A percentile compares a stretch with the other conserved stretches of the same genome.
These are phyloP conservation scores for Merluccius polli DNA, from an alignment of 2,797 vertebrate genomes.

Conservation along the genomic window DNA sequence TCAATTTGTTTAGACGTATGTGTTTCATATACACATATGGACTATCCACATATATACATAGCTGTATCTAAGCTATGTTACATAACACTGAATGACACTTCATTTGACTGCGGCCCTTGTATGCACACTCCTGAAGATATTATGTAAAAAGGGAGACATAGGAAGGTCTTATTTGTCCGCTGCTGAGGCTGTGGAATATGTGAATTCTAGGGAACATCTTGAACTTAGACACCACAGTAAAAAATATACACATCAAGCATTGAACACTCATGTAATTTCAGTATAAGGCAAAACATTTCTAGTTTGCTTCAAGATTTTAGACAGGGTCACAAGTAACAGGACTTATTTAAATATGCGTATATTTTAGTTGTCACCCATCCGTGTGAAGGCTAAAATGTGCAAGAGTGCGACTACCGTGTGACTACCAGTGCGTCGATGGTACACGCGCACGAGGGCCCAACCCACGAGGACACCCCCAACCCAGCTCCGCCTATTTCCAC, in stretches of 20 bases:
- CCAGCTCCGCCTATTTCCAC: too few species aligned
- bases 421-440: too few species aligned
- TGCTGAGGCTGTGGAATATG: constrained; percentile 7
- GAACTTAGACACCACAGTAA: constrained; percentile 4
- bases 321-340: neutral
- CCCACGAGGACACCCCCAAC: too few species aligned
- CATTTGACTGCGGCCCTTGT: constrained; percentile 10
- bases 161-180: neutral
- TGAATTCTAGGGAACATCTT: neutral
- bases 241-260: constrained; percentile 3
- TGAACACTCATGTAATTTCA: neutral
- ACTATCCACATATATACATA: constrained; percentile 5
- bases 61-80: neutral
- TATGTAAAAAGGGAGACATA: neutral
- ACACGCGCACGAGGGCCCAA: too few species aligned
- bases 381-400: too few species aligned
- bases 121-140: neutral
- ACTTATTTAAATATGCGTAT: neutral
- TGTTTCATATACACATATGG: neutral
- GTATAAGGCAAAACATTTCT: neutral
- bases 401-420: too few species aligned
- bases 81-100: constrained; percentile 6
- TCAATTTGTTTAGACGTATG: neutral
- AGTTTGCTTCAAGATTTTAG: neutral
- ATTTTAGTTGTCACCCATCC: too few species aligned